Evolutionary conservation across 2,113 vertebrate genomes (phyloP).

Genomic region (Castor canadensis): DNA sequence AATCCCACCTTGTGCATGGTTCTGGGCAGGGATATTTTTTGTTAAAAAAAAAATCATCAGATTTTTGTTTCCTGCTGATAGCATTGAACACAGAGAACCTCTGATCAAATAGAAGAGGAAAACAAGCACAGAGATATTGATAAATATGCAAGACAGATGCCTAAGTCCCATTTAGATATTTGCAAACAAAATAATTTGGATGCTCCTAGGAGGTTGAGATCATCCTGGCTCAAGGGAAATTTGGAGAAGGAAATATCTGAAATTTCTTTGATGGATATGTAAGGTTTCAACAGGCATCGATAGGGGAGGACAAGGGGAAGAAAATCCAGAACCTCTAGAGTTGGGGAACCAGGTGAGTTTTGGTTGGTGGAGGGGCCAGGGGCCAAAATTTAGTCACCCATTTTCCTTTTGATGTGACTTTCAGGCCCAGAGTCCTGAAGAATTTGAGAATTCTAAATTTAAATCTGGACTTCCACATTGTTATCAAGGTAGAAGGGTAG

Average conservation of each 20-base stretch:
- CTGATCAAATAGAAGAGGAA: background rate
- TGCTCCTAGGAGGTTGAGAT: background rate
- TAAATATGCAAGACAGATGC: background rate
- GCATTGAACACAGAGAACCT: background rate
- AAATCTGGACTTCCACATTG: background rate
- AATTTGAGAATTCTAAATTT: conserved; percentile 24
- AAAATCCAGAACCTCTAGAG: background rate
- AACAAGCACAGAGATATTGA: background rate
- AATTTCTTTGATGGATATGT: background rate
- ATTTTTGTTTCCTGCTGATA: background rate
- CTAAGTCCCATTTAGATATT: background rate
- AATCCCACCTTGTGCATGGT: background rate
- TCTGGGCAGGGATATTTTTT: background rate
- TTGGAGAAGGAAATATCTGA: background rate
- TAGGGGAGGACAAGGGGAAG: background rate
- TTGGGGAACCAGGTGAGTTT: background rate
- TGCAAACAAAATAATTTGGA: background rate
- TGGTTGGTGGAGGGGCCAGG: background rate
- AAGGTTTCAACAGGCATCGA: background rate
- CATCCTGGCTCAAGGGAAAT: background rate
- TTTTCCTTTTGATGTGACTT: background rate
- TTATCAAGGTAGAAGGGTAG: background rate
- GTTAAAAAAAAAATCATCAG: background rate
- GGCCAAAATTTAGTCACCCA: background rate
- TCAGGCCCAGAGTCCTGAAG: background rate